Percentiles rank a stretch among this genome's conserved stretches.
Evolutionary conservation across 2,888 invertebrate genomes (phyloP).

Genomic region (Heliconius ethilla): DNA sequence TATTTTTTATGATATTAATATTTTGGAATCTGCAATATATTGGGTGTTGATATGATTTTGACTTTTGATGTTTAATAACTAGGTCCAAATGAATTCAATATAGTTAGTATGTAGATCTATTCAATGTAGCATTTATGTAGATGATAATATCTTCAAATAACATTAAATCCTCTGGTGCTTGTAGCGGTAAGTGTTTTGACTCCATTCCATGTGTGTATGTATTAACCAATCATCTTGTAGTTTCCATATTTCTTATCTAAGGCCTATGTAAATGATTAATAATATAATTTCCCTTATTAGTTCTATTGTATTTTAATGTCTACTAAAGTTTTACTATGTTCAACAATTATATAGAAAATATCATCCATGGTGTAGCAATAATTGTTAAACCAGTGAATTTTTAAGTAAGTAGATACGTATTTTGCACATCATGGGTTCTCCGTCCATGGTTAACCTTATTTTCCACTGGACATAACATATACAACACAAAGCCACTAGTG

Average conservation of each 20-base stretch:
- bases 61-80: background rate
- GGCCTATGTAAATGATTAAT: slow-evolving; percentile 24
- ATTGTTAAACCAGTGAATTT: slow-evolving; percentile 7
- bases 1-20: slow-evolving; percentile 58
- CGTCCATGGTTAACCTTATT: slow-evolving; percentile 14
- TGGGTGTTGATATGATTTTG: slow-evolving; percentile 50
- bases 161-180: slow-evolving; percentile 77
- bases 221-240: slow-evolving; percentile 29
- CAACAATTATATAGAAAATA: background rate
- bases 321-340: background rate
- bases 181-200: slow-evolving; percentile 72
- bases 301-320: slow-evolving; percentile 11
- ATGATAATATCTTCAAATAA: slow-evolving; percentile 47
- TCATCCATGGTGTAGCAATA: background rate
- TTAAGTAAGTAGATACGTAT: background rate
- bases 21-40: slow-evolving; percentile 80
- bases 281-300: slow-evolving; percentile 18
- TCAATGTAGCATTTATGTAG: slow-evolving; percentile 39
- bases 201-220: slow-evolving; percentile 71
- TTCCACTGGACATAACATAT: background rate
- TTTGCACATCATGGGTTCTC: slow-evolving; percentile 15
- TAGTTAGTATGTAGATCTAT: slow-evolving; percentile 31
- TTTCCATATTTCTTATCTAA: slow-evolving; percentile 39
- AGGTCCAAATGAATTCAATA: slow-evolving; percentile 12
- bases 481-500: background rate